Conservation (phyloP, 2,113 vertebrate species). For the Mandrillus leucophaeus region DNA sequence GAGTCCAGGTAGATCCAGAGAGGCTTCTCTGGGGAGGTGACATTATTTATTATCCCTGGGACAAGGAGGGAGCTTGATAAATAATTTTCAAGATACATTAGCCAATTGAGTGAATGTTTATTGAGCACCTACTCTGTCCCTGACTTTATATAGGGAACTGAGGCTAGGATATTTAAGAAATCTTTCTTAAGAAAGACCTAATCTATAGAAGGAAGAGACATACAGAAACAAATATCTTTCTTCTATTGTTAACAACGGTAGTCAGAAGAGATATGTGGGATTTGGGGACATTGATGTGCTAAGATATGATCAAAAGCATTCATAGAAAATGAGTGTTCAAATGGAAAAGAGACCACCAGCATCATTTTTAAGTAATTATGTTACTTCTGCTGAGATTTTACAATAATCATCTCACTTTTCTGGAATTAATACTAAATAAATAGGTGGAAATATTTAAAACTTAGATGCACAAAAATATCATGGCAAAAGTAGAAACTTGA, state of each 20-base stretch:
- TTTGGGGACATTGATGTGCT: too few species aligned
- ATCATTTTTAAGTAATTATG: not conserved
- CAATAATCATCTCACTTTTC: not conserved
- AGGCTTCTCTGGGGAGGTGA: not conserved
- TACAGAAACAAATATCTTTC: not conserved
- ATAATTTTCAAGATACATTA: not conserved
- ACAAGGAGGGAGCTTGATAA: not conserved
- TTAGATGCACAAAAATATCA: not conserved
- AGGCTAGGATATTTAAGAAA: not conserved
- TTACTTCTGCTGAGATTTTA: conserved; percentile 2
- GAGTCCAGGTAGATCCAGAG: not conserved
- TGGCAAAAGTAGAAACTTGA: not conserved
- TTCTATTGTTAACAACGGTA: not conserved
- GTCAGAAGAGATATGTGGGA: not conserved
- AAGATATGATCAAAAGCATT: not conserved
- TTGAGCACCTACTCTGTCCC: not conserved
- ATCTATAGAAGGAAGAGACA: not conserved
- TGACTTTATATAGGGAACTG: not conserved
- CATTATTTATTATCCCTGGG: not conserved
- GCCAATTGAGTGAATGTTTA: not conserved
- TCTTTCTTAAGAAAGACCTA: not conserved
- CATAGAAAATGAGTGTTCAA: not conserved
- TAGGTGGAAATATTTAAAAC: not conserved
- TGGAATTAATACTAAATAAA: not conserved
- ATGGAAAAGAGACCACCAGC: not conserved